Percentiles rank a stretch among this genome's conserved stretches.
These are phyloP conservation scores for Aspidoscelis tigris DNA, from an alignment of 2,113 vertebrate species.

Conservation along the genomic window DNA sequence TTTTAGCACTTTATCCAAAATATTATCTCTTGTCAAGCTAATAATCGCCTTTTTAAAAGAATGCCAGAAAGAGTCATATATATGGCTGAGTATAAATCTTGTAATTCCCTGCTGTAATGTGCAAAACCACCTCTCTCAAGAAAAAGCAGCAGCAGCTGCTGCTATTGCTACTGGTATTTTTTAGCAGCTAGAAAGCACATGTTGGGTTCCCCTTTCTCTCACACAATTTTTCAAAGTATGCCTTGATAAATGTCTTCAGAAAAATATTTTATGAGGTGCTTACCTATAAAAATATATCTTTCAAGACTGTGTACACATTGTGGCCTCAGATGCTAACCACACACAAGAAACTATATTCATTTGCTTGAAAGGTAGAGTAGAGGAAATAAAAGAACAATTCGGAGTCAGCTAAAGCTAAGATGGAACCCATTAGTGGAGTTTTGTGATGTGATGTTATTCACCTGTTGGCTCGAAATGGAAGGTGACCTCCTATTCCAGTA, in stretches of 20 bases:
- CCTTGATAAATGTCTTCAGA: slow-evolving; percentile 81
- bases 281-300: slow-evolving; percentile 77
- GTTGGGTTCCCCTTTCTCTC: slow-evolving; percentile 65
- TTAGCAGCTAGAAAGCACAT: slow-evolving; percentile 86
- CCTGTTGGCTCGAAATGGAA: slow-evolving; percentile 46
- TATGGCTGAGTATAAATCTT: slow-evolving; percentile 85
- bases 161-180: slow-evolving; percentile 18
- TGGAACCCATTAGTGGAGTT: slow-evolving; percentile 63
- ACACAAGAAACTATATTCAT: slow-evolving; percentile 52
- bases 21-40: slow-evolving; percentile 77
- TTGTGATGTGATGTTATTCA: slow-evolving; percentile 66
- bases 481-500: slow-evolving; percentile 41
- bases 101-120: slow-evolving; percentile 73
- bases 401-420: slow-evolving; percentile 37
- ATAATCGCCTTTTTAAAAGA: slow-evolving; percentile 83
- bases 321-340: slow-evolving; percentile 66
- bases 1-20: slow-evolving; percentile 81
- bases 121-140: slow-evolving; percentile 71
- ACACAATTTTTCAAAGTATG: slow-evolving; percentile 72
- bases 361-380: slow-evolving; percentile 36
- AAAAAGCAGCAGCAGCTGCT: slow-evolving; percentile 57
- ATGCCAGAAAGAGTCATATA: slow-evolving; percentile 74
- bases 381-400: slow-evolving; percentile 28
- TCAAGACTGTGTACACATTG: slow-evolving; percentile 56
- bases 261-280: slow-evolving; percentile 78